Conservation (phyloP, 2,888 invertebrate species). For the Rotaria macrura region DNA sequence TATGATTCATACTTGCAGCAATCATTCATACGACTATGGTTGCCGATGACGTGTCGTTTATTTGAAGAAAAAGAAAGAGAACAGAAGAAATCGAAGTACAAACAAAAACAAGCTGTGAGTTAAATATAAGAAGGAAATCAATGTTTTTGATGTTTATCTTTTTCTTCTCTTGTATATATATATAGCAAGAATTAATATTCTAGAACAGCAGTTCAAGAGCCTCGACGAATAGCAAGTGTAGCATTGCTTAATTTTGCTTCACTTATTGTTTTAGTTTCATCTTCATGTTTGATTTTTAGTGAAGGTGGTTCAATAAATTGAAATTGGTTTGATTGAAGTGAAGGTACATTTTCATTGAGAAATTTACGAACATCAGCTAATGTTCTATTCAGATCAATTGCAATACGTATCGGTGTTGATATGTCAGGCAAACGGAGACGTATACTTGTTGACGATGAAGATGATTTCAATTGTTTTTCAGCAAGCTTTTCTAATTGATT, state of each 20-base stretch:
- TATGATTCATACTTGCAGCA: neutral
- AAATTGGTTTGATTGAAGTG: neutral
- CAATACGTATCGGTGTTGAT: neutral
- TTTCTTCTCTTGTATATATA: neutral
- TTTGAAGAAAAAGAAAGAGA: neutral
- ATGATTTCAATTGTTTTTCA: neutral
- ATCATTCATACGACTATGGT: neutral
- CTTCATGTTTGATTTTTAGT: neutral
- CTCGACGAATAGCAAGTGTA: neutral
- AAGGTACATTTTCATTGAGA: neutral
- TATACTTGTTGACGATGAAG: neutral
- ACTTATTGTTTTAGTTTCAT: neutral
- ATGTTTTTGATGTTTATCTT: neutral
- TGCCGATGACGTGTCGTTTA: neutral
- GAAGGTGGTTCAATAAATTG: slow-evolving; percentile 6
- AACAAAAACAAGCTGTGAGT: neutral
- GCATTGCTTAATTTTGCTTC: neutral
- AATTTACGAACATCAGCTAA: neutral
- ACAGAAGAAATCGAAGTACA: neutral
- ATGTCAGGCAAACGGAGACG: neutral
- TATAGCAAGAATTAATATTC: no score
- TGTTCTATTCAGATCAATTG: neutral
- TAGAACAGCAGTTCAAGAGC: neutral
- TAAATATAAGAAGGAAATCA: neutral
- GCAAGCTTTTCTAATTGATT: neutral